Evolutionary conservation across 1,140 invertebrate genomes (phyloP), one percentile per base, ranked within the genome.

Genomic region (Sitobion miscanthi): DNA sequence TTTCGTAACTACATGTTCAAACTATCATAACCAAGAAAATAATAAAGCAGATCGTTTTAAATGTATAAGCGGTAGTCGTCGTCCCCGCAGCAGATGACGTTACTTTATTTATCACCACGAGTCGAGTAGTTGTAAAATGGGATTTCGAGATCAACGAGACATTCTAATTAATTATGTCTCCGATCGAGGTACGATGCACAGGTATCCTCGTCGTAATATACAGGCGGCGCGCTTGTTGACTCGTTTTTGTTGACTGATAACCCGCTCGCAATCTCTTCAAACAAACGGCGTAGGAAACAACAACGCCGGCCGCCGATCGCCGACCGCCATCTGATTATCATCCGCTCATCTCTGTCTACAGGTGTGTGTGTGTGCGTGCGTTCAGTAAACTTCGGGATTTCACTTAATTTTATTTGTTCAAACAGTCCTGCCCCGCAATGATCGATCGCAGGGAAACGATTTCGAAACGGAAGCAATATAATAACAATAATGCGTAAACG

Each of bases 321-420:
- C 42, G 85, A 77, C 62, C 62, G 17, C 30, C 62, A 77, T 86
- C 85, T 25, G 25, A 86, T 86, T 17, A 47, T 86, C 17, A 38
- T 82, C 69, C 42, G 42, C 42, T 82, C n/a, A 86, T 47, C 9
- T 47, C 42, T 6, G 9, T 23, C 17, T 21, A 23, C 8, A 17
- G 7, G 42, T 20, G 25, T 14, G 11, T 11, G 25, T 30, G 42
- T 86, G 25, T 69, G 62, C 17, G 42, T 86, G 11, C 14, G 62
- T 69, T 69, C 30, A n/a, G 30, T 77, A 35, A 77, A 35, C 62
- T 14, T 14, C 1, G 25, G 42, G 11, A 47, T 86, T 86, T 86
- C 45, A 86, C 23, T 86, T 86, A 30, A 47, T 86, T 86, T 86
- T n/a, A 86, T 86, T 86, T 47, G 25, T n/a, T 86, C 42, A 86